A percentile compares a stretch with the other conserved stretches of the same genome.
These are phyloP conservation scores for Coregonus sp. DNA, from an alignment of 2,797 vertebrate genomes.

Conservation along the genomic window DNA sequence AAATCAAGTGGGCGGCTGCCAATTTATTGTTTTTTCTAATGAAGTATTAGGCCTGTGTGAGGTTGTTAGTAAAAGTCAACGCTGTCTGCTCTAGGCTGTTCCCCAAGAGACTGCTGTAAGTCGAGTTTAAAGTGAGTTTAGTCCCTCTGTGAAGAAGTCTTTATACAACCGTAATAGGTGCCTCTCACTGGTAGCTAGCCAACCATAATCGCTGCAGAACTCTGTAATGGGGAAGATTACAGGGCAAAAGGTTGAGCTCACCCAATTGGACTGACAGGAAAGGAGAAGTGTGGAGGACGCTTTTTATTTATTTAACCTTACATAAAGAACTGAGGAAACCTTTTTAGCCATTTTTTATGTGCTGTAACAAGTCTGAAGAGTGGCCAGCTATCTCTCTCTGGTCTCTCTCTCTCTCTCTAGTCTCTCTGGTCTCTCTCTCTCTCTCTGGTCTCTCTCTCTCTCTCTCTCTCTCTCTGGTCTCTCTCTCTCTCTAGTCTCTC, in stretches of 20 bases:
- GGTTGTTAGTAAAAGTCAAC: no score
- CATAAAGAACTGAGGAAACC: neutral
- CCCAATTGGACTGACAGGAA: neutral
- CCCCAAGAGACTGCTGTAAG: neutral
- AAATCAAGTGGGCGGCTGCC: no score
- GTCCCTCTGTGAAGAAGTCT: neutral
- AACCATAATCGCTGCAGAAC: neutral
- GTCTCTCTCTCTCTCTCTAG: no score
- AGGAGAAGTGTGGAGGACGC: neutral
- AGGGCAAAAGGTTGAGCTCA: neutral
- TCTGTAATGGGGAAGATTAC: constrained; percentile 5
- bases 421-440: no score
- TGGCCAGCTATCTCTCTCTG: no score
- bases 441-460: no score
- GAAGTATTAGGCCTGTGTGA: no score
- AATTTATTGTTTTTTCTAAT: no score
- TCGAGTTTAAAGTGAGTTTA: neutral
- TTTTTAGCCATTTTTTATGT: neutral
- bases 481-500: no score
- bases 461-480: no score
- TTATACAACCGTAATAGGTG: neutral
- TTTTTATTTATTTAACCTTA: neutral
- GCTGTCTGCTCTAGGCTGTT: no score
- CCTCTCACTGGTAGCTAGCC: neutral
- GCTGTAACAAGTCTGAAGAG: neutral